phyloP scores from a whole-genome alignment of 2,113 vertebrate species.

The Ciconia boyciana region DNA sequence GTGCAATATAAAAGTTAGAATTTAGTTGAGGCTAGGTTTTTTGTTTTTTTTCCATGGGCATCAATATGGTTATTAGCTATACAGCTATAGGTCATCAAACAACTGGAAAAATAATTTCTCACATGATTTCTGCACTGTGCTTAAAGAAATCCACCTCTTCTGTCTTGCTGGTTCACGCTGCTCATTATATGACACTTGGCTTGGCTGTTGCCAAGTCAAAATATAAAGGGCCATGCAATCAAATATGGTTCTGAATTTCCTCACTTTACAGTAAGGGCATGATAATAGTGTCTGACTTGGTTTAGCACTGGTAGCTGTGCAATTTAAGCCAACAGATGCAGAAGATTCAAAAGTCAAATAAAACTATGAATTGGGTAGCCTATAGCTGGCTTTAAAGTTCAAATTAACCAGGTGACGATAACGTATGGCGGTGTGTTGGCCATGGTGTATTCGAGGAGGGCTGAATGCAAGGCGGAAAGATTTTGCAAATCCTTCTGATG shows the following conservation, averaged over 20 bases:
- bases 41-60: not conserved
- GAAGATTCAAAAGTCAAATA: not conserved
- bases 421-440: fast-evolving
- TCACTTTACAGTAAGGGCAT: not conserved
- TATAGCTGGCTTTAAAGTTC: not conserved
- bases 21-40: not conserved
- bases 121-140: not conserved
- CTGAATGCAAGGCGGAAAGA: not conserved
- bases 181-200: not conserved
- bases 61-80: not conserved
- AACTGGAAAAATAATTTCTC: not conserved
- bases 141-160: not conserved
- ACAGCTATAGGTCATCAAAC: not conserved
- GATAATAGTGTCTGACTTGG: not conserved
- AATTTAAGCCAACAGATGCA: not conserved
- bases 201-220: constrained; percentile 3
- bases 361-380: not conserved
- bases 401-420: not conserved
- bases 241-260: not conserved
- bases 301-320: not conserved
- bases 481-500: not conserved
- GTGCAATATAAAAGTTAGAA: not conserved
- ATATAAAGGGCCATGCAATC: not conserved
- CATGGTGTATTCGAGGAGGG: fast-evolving
- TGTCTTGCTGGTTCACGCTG: not conserved